Conservation (phyloP, 2,888 invertebrate genomes). For the Serripes groenlandicus region DNA sequence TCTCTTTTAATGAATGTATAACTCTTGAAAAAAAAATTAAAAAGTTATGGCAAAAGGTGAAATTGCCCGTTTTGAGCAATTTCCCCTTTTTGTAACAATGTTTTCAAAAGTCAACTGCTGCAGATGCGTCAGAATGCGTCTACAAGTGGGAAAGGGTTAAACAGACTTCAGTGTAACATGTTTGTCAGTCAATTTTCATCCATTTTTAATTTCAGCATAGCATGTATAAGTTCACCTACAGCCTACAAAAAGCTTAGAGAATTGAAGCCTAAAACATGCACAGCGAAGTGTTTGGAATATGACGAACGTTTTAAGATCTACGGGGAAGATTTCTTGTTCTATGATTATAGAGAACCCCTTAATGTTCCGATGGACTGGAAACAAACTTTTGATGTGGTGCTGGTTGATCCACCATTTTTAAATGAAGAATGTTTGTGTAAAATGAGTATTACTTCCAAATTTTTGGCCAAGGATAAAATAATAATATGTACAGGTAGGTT, state of each 20-base stretch:
- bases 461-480: slow-evolving; percentile 91
- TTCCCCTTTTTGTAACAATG: too few relatives aligned
- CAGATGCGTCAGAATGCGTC: too few relatives aligned
- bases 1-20: too few relatives aligned
- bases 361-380: slow-evolving; percentile 89
- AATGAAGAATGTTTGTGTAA: slow-evolving; percentile 96
- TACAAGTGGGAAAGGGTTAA: too few relatives aligned
- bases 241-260: slow-evolving; percentile 89
- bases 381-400: slow-evolving; percentile 92
- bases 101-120: too few relatives aligned
- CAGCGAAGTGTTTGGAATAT: slow-evolving; percentile 90
- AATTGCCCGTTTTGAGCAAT: too few relatives aligned
- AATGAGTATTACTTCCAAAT: slow-evolving; percentile 92
- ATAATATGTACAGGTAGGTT: slow-evolving; percentile 92
- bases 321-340: slow-evolving; percentile 93
- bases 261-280: slow-evolving; percentile 69
- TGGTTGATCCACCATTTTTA: slow-evolving; percentile 98
- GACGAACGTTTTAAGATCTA: slow-evolving; percentile 94
- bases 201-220: slow-evolving; percentile 90
- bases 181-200: too few relatives aligned
- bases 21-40: too few relatives aligned
- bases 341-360: slow-evolving; percentile 94
- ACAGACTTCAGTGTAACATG: too few relatives aligned
- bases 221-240: slow-evolving; percentile 95
- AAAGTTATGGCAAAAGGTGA: too few relatives aligned